Base-by-base conservation (phyloP, 2,797 vertebrate genomes). In the Catharus ustulatus region DNA sequence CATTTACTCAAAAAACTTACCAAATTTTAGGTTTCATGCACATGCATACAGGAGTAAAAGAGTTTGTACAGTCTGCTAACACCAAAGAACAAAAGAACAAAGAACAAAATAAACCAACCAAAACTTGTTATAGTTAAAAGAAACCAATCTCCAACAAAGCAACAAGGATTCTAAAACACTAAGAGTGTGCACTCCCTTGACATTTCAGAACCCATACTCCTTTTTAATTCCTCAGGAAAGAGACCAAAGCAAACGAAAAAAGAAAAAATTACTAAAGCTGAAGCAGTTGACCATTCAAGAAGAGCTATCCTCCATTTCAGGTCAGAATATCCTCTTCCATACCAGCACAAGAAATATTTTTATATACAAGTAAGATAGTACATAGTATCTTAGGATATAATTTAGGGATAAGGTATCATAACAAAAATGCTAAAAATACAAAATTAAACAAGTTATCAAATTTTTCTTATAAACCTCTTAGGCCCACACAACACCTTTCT, bases 241-340 rank as follows among this genome's bases (percentile, higher is more conserved):
- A 1, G 5, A 18, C 38, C 2, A 2, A 38, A 66, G 42, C 40
- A 26, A 17, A 11, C 0, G 1, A 11, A 27, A 52, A 69, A 21
- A 20, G 76, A 27, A 83, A 27, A 48, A 51, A 16, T 2, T 13
- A 73, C 26, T 54, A 1, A n/a, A 58, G 24, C 13, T 36, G 11
- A 63, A 69, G 8, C 3, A 3, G 30, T 11, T 84, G 13, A 34
- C 75, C 61, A 54, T 3, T 5, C 9, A 66, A 40, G 7, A 85
- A 74, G 20, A 11, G 10, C 22, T 49, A 40, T 13, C 30, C 74
- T 72, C 38, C 8, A n/a, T 30, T 81, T 88, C 58, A 49, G 8
- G 12, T 11, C 18, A 3, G 13, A 69, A 69, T 34, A 49, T 9
- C 29, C 3, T 23, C 30, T 58, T 84, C 15, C 45, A 32, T 48